Evolutionary conservation across 2,888 invertebrate genomes (phyloP).

Genomic region (Sepioteuthis lessoniana): DNA sequence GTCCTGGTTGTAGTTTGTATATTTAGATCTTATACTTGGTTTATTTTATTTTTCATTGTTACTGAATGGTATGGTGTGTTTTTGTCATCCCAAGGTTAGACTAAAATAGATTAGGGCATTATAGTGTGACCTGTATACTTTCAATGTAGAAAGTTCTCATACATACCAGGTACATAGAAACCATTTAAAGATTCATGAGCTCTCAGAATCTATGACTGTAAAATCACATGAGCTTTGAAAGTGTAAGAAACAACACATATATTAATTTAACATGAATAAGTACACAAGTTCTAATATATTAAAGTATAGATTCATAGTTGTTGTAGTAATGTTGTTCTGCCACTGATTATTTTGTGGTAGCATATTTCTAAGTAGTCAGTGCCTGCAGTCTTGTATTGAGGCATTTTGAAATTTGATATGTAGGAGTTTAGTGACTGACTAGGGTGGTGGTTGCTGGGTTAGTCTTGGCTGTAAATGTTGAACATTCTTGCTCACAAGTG

Average conservation of each 20-base stretch:
- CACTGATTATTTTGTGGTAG: neutral
- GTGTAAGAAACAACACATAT: neutral
- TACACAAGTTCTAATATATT: neutral
- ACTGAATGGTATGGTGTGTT: no score
- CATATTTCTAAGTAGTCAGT: neutral
- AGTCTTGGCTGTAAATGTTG: neutral
- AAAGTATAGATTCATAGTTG: neutral
- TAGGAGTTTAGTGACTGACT: neutral
- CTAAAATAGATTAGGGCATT: no score
- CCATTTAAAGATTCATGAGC: no score
- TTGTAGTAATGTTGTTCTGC: neutral
- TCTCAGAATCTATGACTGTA: neutral
- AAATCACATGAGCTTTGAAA: neutral
- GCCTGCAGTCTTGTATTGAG: neutral
- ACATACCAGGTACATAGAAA: neutral
- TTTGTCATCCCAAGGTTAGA: no score
- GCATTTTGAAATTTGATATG: neutral
- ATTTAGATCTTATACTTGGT: no score
- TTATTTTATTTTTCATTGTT: no score
- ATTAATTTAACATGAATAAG: neutral
- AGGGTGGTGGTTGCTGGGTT: conserved; percentile 23
- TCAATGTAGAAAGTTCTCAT: no score
- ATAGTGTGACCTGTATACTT: no score
- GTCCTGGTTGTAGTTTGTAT: no score
- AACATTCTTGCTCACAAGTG: neutral